phyloP scores from a whole-genome alignment of 2,113 vertebrate species.

The Stictonetta naevosa region DNA sequence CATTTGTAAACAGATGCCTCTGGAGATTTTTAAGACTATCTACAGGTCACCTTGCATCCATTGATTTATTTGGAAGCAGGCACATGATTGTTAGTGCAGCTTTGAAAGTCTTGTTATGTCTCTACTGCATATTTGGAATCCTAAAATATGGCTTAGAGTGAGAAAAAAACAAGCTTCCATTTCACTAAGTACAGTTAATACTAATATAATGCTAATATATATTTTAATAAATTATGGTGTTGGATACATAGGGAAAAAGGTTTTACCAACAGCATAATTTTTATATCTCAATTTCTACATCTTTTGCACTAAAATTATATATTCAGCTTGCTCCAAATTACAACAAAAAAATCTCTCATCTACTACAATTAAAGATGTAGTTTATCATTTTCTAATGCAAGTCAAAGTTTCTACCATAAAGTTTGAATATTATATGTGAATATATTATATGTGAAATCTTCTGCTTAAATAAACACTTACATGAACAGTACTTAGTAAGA shows the following conservation, averaged over 20 bases:
- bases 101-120: background rate
- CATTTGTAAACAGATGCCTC: background rate
- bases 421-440: background rate
- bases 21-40: background rate
- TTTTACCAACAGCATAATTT: background rate
- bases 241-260: background rate
- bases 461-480: background rate
- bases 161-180: background rate
- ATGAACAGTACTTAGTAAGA: background rate
- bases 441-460: background rate
- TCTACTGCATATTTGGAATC: background rate
- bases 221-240: background rate
- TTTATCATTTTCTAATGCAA: background rate
- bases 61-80: background rate
- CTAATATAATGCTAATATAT: background rate
- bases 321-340: background rate
- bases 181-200: background rate
- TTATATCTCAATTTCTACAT: background rate
- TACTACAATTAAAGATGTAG: background rate
- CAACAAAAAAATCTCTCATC: background rate
- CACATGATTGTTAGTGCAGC: background rate
- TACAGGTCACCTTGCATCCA: constrained; percentile 22
- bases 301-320: background rate
- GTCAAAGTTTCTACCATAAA: background rate
- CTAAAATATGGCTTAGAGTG: background rate